phyloP scores from a whole-genome alignment of 2,113 vertebrate genomes.

The Chlorodrepanis virens region DNA sequence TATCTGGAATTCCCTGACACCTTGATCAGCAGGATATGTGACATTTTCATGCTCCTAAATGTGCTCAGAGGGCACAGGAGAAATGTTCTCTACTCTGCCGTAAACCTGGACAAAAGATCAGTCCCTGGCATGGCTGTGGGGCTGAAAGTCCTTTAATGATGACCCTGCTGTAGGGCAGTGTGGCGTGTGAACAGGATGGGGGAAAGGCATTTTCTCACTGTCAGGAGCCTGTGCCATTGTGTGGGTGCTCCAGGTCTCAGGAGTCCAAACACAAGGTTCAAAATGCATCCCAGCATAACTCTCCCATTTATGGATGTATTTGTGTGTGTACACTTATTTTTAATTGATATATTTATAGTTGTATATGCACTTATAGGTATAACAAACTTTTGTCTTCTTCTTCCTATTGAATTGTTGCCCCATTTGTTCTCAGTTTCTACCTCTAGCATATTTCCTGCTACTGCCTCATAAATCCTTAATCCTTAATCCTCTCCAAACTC shows the following conservation, averaged over 20 bases:
- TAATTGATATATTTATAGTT: not conserved
- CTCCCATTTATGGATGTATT: not conserved
- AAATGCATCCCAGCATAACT: rapidly evolving
- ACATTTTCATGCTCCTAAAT: not conserved
- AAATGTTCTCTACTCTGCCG: not conserved
- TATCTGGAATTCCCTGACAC: not conserved
- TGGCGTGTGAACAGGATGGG: rapidly evolving
- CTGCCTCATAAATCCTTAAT: not conserved
- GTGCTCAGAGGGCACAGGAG: not conserved
- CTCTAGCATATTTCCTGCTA: rapidly evolving
- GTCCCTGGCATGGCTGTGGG: not conserved
- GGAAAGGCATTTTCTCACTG: not conserved
- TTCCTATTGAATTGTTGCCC: not conserved
- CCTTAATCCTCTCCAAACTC: not conserved
- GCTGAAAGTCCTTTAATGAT: not conserved
- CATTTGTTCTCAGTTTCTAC: not conserved
- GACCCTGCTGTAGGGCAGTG: not conserved
- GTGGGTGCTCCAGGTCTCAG: not conserved
- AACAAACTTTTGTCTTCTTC: not conserved
- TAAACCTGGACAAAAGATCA: not conserved
- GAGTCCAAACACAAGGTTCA: not conserved
- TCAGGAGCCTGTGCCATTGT: not conserved
- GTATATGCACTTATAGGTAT: rapidly evolving
- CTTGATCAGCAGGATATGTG: not conserved
- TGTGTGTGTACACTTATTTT: not conserved